Evolutionary conservation across 2,113 vertebrate species (phyloP).

Genomic region (Octodon degus): DNA sequence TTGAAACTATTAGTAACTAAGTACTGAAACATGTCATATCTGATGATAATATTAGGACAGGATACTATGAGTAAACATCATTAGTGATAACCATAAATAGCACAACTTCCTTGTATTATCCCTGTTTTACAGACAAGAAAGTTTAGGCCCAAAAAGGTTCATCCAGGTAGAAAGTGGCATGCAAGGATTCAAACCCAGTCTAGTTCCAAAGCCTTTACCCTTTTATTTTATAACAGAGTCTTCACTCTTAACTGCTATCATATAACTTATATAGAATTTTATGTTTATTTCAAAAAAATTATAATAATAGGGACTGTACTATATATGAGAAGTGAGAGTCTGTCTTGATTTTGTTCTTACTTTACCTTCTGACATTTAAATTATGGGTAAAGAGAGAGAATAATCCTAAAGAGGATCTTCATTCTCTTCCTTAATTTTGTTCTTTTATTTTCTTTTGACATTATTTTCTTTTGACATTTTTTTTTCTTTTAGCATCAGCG

Average conservation of each 20-base stretch:
- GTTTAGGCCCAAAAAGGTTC: constrained; percentile 23
- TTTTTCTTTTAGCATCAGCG: constrained; percentile 92
- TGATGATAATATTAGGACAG: background rate
- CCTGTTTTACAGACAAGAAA: constrained; percentile 27
- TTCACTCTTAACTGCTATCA: constrained; percentile 23
- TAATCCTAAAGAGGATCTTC: constrained; percentile 18
- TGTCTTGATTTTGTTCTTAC: constrained; percentile 52
- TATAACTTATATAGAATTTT: constrained; percentile 12
- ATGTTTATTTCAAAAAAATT: constrained; percentile 54
- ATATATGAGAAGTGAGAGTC: background rate
- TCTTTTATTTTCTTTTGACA: constrained; percentile 51
- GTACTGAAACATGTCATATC: constrained; percentile 20
- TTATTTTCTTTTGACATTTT: constrained; percentile 46
- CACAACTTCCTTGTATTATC: background rate
- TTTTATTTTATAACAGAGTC: constrained; percentile 43
- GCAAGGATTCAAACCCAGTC: constrained; percentile 41
- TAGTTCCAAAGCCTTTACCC: background rate
- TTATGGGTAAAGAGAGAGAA: background rate
- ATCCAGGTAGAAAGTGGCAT: background rate
- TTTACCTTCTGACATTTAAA: background rate
- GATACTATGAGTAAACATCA: background rate
- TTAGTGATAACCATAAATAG: background rate
- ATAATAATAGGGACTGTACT: background rate
- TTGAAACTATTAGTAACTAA: constrained; percentile 48
- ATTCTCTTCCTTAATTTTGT: background rate